Evolutionary conservation across 2,888 invertebrate genomes (phyloP), one percentile per base, ranked within the genome.

Genomic region (Nomada lathburiana): DNA sequence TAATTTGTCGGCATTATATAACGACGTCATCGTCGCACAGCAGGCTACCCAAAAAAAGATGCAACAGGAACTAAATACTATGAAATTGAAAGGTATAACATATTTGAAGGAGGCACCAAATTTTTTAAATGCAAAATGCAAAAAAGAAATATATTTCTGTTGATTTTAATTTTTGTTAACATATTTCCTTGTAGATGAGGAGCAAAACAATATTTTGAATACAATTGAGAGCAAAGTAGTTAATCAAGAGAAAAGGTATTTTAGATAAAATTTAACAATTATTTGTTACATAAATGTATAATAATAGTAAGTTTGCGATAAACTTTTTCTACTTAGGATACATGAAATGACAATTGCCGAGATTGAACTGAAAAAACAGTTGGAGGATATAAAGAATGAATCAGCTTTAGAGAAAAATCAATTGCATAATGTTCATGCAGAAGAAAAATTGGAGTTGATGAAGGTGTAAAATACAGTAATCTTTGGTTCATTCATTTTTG

Each of bases 1-100:
- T 69, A 84, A 86, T 72, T 71, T 91, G 18, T 76, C 86, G 10
- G 47, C 69, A 16, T 44, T 89, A 18, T 89, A 86, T 16, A 74
- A 88, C 11, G 80, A 78, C 11, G 64, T 90, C 20, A 86, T 86
- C 70, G 13, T 53, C 16, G 52, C 10, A 11, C 87, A 87, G n/a
- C 69, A 76, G 2, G 57, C 72, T 2, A 16, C 52, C 0, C 59
- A 83, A 11, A 68, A 79, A n/a, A 83, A 65, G 3, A 5, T 81
- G 16, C 83, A 83, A 9, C n/a, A 68, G 13, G 69, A 83, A 59
- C 59, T 73, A 36, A 47, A 20, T 20, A 44, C 53, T 5, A 4
- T 68, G 18, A 76, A 64, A 52, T 50, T 69, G 10, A 84, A 65
- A 78, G 84, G 84, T 68, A 55, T n/a, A n/a, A n/a, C 7, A 23